These are phyloP conservation scores for Micoletzkya japonica DNA, from an alignment of 2,888 invertebrate genomes.

Conservation along the genomic window DNA sequence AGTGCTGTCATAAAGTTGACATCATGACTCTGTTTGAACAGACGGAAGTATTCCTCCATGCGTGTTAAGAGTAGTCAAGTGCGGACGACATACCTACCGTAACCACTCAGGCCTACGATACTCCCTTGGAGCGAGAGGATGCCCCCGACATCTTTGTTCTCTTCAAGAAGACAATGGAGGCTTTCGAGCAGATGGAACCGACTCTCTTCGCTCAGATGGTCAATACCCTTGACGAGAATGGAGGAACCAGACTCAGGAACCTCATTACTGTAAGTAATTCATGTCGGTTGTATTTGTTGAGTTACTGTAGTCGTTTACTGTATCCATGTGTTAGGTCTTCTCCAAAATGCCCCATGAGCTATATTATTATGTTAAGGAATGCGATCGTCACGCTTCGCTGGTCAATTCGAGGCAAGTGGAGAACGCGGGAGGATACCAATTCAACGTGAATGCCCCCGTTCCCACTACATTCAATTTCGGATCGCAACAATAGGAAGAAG, in stretches of 20 bases:
- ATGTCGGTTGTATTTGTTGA: no score
- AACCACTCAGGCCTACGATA: constrained; percentile 19
- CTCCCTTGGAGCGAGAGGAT: constrained; percentile 18
- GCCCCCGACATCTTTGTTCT: constrained; percentile 28
- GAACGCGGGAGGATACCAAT: constrained; percentile 27
- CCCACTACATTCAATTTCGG: constrained; percentile 30
- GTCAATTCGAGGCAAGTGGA: constrained; percentile 27
- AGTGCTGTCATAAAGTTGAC: not conserved
- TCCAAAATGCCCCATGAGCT: no score
- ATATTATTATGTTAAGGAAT: no score
- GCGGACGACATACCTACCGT: no score
- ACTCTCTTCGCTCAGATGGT: constrained; percentile 28
- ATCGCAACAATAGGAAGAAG: not conserved
- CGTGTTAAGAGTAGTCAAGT: not conserved
- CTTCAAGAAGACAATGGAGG: constrained; percentile 29
- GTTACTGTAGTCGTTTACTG: not conserved
- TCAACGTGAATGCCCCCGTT: constrained; percentile 25
- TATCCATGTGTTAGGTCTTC: not conserved
- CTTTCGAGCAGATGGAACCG: constrained; percentile 20
- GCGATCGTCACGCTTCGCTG: constrained; percentile 28
- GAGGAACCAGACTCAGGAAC: constrained; percentile 10
- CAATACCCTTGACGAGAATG: constrained; percentile 18
- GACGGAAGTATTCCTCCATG: not conserved
- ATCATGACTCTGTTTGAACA: no score
- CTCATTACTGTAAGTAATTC: constrained; percentile 27